Evolutionary conservation across 2,888 invertebrate genomes (phyloP).

Genomic region (Coelopa pilipes): DNA sequence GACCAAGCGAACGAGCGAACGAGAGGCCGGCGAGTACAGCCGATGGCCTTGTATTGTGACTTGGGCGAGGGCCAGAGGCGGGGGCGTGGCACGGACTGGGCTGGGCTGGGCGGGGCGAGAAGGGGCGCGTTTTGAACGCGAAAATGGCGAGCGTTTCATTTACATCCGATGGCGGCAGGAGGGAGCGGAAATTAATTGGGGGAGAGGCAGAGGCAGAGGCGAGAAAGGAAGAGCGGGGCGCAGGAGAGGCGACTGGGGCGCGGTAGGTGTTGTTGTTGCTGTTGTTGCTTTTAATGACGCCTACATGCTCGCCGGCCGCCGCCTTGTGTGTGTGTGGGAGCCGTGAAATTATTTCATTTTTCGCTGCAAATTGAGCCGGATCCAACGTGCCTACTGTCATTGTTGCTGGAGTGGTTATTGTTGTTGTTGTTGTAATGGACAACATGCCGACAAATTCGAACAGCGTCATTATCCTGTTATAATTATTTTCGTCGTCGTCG

Average conservation of each 20-base stretch:
- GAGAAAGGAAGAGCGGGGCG: too few relatives aligned
- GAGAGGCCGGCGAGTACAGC: too few relatives aligned
- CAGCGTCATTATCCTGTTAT: constrained; percentile 10
- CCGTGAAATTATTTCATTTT: constrained; percentile 8
- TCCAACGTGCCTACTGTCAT: background rate
- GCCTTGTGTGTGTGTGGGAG: background rate
- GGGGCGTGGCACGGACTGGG: too few relatives aligned
- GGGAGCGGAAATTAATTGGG: too few relatives aligned
- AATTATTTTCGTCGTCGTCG: constrained; percentile 11
- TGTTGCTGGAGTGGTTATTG: background rate
- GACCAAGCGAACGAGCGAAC: too few relatives aligned
- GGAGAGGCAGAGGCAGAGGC: too few relatives aligned
- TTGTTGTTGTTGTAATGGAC: background rate
- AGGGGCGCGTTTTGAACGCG: background rate
- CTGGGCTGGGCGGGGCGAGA: background rate
- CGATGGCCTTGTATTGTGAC: too few relatives aligned
- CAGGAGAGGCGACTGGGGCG: too few relatives aligned
- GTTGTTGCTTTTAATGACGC: constrained; percentile 10
- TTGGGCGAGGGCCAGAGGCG: too few relatives aligned
- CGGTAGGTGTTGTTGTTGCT: background rate
- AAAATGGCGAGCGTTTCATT: constrained; percentile 14
- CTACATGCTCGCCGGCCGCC: background rate
- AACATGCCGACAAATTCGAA: constrained; percentile 4
- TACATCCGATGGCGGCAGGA: background rate
- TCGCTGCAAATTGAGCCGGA: background rate